These are phyloP conservation scores for Clarias gariepinus DNA, from an alignment of 2,113 vertebrate genomes.

Conservation along the genomic window DNA sequence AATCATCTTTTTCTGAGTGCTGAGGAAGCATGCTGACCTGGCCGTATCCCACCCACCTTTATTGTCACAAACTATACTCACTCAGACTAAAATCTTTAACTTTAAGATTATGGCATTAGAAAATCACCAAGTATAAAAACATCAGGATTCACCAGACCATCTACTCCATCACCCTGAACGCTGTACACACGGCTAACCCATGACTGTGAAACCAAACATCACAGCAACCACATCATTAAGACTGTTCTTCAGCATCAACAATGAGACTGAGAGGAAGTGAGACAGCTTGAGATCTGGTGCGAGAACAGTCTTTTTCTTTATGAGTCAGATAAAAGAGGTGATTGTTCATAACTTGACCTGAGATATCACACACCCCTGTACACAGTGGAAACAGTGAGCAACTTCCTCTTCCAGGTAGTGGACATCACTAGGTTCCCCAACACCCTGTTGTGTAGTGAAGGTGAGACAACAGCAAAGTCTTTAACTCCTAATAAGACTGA, in stretches of 20 bases:
- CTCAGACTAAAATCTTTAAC: neutral
- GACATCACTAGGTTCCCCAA: neutral
- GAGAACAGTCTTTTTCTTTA: neutral
- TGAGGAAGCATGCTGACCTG: neutral
- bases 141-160: neutral
- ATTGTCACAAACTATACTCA: no score
- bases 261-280: slow-evolving; percentile 8
- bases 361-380: neutral
- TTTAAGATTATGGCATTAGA: neutral
- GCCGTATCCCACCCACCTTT: neutral
- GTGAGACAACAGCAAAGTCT: no score
- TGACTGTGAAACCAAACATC: neutral
- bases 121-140: neutral
- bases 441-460: neutral
- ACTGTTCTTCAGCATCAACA: neutral
- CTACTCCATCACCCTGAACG: neutral
- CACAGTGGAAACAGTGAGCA: neutral
- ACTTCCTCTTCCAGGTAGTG: neutral
- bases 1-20: no score
- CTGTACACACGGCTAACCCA: neutral
- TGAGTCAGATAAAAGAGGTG: neutral
- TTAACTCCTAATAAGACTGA: neutral
- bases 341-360: neutral
- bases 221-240: neutral
- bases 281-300: neutral